Conservation (phyloP, 1,140 invertebrate species). For the Bombus picipes region DNA sequence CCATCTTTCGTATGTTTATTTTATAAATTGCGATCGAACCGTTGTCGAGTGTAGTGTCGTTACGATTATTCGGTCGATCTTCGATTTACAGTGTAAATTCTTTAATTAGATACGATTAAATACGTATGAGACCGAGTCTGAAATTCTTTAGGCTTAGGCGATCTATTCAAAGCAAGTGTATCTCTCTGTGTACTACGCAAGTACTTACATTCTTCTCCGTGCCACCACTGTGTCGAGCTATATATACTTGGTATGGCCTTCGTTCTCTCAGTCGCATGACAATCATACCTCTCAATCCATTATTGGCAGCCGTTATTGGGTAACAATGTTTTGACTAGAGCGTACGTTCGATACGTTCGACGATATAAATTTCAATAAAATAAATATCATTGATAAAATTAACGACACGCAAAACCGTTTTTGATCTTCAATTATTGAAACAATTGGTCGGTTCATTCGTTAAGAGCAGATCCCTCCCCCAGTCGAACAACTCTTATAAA, state of each 20-base stretch:
- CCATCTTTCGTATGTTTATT: neutral
- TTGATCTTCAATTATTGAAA: neutral
- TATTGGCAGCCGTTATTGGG: conserved; percentile 39
- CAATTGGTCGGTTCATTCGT: neutral
- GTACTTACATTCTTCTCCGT: conserved; percentile 3
- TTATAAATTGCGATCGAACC: no score
- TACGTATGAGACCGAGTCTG: no score
- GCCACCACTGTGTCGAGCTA: conserved; percentile 37
- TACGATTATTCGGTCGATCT: no score
- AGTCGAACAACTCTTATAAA: conserved; percentile 15
- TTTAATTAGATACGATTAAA: neutral
- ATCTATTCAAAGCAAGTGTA: neutral
- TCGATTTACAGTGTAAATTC: neutral
- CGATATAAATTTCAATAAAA: neutral
- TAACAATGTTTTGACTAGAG: conserved; percentile 21
- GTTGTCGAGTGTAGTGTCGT: no score
- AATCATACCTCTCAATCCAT: conserved; percentile 58
- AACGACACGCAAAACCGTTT: neutral
- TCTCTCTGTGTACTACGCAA: neutral
- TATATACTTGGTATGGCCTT: conserved; percentile 64
- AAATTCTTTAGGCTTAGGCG: no score
- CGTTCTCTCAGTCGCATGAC: conserved; percentile 59
- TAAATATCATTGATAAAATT: neutral
- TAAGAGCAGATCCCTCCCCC: neutral
- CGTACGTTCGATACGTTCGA: neutral